Conservation (phyloP, 2,888 invertebrate genomes). For the Taphrorychus bicolor region DNA sequence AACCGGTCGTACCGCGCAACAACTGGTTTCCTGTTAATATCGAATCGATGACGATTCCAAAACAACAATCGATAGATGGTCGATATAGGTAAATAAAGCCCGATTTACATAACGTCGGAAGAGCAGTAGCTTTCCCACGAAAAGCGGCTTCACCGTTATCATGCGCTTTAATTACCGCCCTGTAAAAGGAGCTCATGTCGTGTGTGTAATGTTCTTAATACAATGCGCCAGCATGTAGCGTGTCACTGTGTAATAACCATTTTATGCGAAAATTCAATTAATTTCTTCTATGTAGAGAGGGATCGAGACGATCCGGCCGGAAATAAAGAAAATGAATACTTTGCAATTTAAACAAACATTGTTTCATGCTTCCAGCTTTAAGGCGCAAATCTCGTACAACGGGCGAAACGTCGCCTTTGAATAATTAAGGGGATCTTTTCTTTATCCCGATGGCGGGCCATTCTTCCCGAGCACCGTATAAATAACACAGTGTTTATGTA, state of each 20-base stretch:
- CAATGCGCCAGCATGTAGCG: neutral
- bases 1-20: slow-evolving; percentile 7
- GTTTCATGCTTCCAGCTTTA: slow-evolving; percentile 9
- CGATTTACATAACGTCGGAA: neutral
- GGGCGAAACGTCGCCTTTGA: slow-evolving; percentile 14
- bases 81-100: neutral
- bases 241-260: neutral
- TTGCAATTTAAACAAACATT: slow-evolving; percentile 8
- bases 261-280: slow-evolving; percentile 4
- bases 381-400: slow-evolving; percentile 13
- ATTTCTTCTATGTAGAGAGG: neutral
- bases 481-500: slow-evolving; percentile 28
- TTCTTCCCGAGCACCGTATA: slow-evolving; percentile 8
- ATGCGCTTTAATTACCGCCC: slow-evolving; percentile 20
- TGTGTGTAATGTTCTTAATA: slow-evolving; percentile 9
- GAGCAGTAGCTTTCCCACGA: slow-evolving; percentile 15
- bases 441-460: slow-evolving; percentile 8
- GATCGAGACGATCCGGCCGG: neutral
- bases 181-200: slow-evolving; percentile 15
- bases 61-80: neutral
- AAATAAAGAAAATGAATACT: slow-evolving; percentile 1
- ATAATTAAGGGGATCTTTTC: slow-evolving; percentile 18
- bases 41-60: slow-evolving; percentile 3
- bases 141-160: slow-evolving; percentile 20
- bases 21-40: neutral